Evolutionary conservation across 2,113 vertebrate genomes (phyloP).

Genomic region (Equus przewalskii): DNA sequence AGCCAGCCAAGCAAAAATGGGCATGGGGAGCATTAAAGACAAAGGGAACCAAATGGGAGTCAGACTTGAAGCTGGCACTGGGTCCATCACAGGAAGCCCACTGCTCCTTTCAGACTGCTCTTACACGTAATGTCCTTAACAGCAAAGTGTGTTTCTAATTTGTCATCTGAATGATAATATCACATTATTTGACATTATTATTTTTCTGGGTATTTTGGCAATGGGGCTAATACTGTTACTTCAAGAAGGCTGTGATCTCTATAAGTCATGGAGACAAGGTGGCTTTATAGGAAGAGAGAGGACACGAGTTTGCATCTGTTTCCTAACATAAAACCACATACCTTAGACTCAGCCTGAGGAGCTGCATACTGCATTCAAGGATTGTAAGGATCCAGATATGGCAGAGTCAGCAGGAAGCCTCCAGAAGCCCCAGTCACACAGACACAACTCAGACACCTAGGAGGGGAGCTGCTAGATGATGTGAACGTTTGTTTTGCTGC

Average conservation of each 20-base stretch:
- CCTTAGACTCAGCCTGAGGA: neutral
- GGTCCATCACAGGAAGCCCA: neutral
- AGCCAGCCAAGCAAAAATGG: neutral
- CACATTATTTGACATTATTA: neutral
- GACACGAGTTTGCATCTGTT: neutral
- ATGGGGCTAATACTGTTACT: neutral
- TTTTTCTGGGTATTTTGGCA: conserved; percentile 46
- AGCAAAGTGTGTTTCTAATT: conserved; percentile 11
- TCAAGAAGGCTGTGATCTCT: conserved; percentile 2
- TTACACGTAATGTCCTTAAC: neutral
- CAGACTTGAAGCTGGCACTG: neutral
- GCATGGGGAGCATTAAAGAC: neutral
- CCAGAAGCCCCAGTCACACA: neutral
- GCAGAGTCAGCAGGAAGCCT: neutral
- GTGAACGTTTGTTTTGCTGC: conserved; percentile 38
- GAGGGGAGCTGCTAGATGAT: neutral
- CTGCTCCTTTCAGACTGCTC: neutral
- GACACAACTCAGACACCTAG: neutral
- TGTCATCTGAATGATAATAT: neutral
- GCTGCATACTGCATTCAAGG: neutral
- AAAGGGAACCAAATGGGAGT: neutral
- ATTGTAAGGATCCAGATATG: neutral
- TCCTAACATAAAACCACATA: neutral
- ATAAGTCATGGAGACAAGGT: neutral
- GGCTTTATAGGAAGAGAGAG: neutral